Evolutionary conservation across 2,113 vertebrate genomes (phyloP), one percentile per base, ranked within the genome.

Genomic region (Motacilla alba): DNA sequence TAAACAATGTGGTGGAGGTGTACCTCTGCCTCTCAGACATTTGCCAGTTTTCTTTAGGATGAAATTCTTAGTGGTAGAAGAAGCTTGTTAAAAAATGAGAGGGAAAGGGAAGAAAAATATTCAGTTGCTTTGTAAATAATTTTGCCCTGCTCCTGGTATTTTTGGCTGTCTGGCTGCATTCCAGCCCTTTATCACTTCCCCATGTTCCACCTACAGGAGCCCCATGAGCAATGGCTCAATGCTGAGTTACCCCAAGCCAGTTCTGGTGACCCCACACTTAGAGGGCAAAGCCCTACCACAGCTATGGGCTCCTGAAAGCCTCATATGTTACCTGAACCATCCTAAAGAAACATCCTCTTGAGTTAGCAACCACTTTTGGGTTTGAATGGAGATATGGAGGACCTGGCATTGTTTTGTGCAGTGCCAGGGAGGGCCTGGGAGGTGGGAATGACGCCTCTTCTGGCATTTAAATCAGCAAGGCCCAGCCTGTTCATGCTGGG

Each of bases 71-170:
- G 39, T 41, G 35, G 78, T 66, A 30, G 76, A 67, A 64, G 35
- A 30, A 78, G 55, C 39, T 83, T 83, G 41, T 66, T 53, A 7
- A 87, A 92, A 96, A 83, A 82, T 35, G 22, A 68, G 83, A 89
- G 52, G 72, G 60, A 81, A 82, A 70, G 16, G 53, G 56, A 84
- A 31, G 44, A 31, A 84, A 90, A 95, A 77, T 31, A 73, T 18
- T 80, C 37, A 50, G 22, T 62, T 84, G 76, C 55, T 94, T 92
- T 96, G 73, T 77, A 82, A 93, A 56, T 56, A 85, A 79, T 91
- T 87, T 76, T 87, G 53, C 50, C 60, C 24, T 55, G 33, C 55
- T 89, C 37, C 90, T 81, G 66, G 44, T 35, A 52, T 88, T 87
- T 83, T 80, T 75, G 53, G 24, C 72, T 83, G 70, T 59, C 84